Evolutionary conservation across 1,140 invertebrate species (phyloP).

Genomic region (Cydia amplana): DNA sequence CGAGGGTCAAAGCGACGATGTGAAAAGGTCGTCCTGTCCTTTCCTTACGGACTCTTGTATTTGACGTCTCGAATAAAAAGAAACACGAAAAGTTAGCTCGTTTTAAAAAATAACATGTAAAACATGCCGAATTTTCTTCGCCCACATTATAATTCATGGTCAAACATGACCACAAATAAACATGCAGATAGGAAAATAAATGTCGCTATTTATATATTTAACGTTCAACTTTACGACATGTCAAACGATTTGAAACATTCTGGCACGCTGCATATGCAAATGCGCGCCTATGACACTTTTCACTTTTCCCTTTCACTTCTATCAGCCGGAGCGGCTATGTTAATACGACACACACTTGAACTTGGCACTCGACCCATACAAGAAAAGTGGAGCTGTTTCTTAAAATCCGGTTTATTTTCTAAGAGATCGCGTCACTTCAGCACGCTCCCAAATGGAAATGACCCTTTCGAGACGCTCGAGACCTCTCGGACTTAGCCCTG

Average conservation of each 20-base stretch:
- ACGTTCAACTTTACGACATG: slow-evolving; percentile 20
- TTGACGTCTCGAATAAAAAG: neutral
- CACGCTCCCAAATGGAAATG: slow-evolving; percentile 26
- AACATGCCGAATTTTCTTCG: neutral
- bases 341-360: slow-evolving; percentile 20
- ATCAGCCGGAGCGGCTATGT: neutral
- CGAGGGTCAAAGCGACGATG: slow-evolving; percentile 2
- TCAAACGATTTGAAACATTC: slow-evolving; percentile 18
- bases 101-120: neutral
- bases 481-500: slow-evolving; percentile 20
- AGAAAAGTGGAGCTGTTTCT: slow-evolving; percentile 27
- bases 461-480: slow-evolving; percentile 28
- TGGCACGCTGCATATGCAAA: slow-evolving; percentile 15
- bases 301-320: slow-evolving; percentile 14
- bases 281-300: slow-evolving; percentile 6
- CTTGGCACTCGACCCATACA: slow-evolving; percentile 27
- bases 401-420: slow-evolving; percentile 23
- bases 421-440: slow-evolving; percentile 20
- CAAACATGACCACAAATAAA: slow-evolving; percentile 13
- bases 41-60: neutral
- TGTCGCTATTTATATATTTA: slow-evolving; percentile 10
- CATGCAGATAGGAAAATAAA: slow-evolving; percentile 18
- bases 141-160: slow-evolving; percentile 4
- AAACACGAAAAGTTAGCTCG: neutral
- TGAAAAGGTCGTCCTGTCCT: slow-evolving; percentile 24